A percentile compares a stretch with the other conserved stretches of the same genome.
Conservation (phyloP, 2,888 invertebrate genomes). For the Tenthredo mesomela region DNA sequence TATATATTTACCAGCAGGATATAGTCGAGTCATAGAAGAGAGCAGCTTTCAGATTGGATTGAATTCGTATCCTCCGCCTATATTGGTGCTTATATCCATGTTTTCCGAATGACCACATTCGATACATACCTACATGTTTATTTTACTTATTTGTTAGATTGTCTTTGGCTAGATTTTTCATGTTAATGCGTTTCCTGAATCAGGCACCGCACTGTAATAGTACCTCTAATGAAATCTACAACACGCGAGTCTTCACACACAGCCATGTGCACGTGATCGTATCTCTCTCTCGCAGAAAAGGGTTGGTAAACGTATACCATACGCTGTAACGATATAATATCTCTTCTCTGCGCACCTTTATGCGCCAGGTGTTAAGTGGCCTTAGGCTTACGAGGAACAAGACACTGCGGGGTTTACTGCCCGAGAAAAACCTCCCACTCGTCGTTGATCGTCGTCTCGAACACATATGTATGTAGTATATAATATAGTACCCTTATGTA, state of each 20-base stretch:
- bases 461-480: neutral
- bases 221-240: neutral
- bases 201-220: neutral
- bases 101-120: neutral
- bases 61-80: neutral
- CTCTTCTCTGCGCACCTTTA: neutral
- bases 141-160: too few relatives aligned
- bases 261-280: neutral
- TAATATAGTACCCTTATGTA: neutral
- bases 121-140: too few relatives aligned
- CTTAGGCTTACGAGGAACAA: conserved; percentile 20
- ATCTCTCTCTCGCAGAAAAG: conserved; percentile 4
- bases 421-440: conserved; percentile 39
- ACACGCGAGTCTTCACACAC: neutral
- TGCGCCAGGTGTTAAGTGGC: conserved; percentile 47
- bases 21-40: neutral
- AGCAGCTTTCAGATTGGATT: neutral
- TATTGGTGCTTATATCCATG: neutral
- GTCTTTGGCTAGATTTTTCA: too few relatives aligned
- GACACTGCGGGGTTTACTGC: conserved; percentile 48
- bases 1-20: neutral
- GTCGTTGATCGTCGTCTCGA: neutral
- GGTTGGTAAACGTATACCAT: neutral
- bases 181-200: neutral
- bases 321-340: conserved; percentile 15